Evolutionary conservation across 2,797 vertebrate genomes (phyloP).

Genomic region (Danio albolineatus): DNA sequence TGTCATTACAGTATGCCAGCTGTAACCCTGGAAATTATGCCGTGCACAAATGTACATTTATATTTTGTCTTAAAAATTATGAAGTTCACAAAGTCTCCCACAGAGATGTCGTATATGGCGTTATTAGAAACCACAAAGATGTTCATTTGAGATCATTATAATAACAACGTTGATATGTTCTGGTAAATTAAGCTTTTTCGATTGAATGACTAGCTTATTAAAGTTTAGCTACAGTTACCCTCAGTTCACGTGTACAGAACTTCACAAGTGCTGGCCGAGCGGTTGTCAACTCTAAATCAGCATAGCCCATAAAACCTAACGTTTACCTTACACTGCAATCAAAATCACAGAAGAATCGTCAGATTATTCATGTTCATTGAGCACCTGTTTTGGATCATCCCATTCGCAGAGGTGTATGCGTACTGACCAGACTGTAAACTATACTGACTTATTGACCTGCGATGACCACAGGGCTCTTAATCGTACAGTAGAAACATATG

Average conservation of each 20-base stretch:
- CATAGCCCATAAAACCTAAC: too few relatives aligned
- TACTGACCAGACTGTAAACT: too few relatives aligned
- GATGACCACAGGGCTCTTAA: too few relatives aligned
- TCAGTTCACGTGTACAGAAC: not conserved
- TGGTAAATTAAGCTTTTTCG: not conserved
- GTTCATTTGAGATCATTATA: not conserved
- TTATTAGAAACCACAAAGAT: not conserved
- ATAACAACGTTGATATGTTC: not conserved
- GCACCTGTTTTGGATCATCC: too few relatives aligned
- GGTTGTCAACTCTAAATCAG: too few relatives aligned
- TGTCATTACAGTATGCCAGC: conserved; percentile 14
- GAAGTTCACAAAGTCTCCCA: not conserved
- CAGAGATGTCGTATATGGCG: not conserved
- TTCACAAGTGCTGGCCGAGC: not conserved
- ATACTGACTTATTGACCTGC: too few relatives aligned
- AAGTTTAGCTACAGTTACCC: conserved; percentile 7
- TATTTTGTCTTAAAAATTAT: not conserved
- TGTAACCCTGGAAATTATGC: not conserved
- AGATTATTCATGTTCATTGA: too few relatives aligned
- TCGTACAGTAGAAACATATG: too few relatives aligned
- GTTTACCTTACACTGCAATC: not conserved
- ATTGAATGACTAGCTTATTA: not conserved
- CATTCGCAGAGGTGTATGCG: too few relatives aligned
- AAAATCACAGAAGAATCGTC: too few relatives aligned
- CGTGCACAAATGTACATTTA: not conserved